Evolutionary conservation across 2,113 vertebrate genomes (phyloP), one percentile per base, ranked within the genome.

Genomic region (Nannospalax galili): DNA sequence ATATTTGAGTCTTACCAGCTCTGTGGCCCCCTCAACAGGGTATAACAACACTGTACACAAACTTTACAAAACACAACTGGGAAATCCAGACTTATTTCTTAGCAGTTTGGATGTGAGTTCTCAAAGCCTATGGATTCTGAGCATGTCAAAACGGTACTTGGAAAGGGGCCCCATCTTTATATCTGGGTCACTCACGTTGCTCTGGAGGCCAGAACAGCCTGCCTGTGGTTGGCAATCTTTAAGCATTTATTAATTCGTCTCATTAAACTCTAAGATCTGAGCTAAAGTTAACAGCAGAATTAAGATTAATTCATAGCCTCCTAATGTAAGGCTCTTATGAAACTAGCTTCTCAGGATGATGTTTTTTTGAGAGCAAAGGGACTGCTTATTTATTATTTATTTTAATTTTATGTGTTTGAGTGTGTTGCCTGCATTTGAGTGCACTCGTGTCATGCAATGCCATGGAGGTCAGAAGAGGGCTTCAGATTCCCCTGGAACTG

Each of bases 81-180:
- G 40, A 95, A 89, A 91, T 42, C 32, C 84, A 96, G 40, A 42
- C 35, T 62, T 90, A 56, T 26, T 94, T 81, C 73, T 93, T 35
- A n/a, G 58, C 8, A 91, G 45, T 56, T 22, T 80, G 35, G 45
- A 64, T 86, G 70, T 30, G 2, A 78, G 56, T 56, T 52, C 37
- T 77, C 30, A 74, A 70, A 32, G 40, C 40, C 40, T 67, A 16
- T 4, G 24, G 24, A 72, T 35, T 96, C 42, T 93, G 17, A 82
- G 48, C 24, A 75, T 20, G 84, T 45, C 37, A 75, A 95, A 72
- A 84, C 1, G 42, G 35, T 42, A 58, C 19, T 95, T 67, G 86
- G 16, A 95, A 28, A 35, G 62, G 7, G 28, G 48, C 3, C 4
- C 10, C 52, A 70, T 90, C 52, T 80, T 75, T 73, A 69, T 45